phyloP scores from a whole-genome alignment of 2,113 vertebrate genomes.

The Entosphenus tridentatus region DNA sequence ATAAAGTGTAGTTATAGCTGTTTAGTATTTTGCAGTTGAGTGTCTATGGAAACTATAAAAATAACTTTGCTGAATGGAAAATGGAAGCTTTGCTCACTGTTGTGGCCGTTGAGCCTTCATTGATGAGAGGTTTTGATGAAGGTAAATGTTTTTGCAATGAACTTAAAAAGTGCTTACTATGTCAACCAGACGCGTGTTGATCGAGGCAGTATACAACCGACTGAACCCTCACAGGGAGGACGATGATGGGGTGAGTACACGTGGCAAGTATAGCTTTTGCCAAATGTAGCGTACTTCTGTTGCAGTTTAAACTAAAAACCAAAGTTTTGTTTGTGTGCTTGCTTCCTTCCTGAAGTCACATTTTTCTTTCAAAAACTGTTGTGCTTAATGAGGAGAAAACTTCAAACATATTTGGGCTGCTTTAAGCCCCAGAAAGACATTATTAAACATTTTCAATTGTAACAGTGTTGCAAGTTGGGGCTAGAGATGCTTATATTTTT shows the following conservation, averaged over 20 bases:
- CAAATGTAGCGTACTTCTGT: conserved; percentile 10
- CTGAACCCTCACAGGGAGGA: conserved; percentile 90
- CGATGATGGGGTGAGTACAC: conserved; percentile 63
- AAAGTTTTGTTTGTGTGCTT: conserved; percentile 12
- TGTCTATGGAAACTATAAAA: too few species aligned
- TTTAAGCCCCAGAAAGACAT: too few species aligned
- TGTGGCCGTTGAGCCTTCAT: not conserved
- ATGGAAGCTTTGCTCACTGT: not conserved
- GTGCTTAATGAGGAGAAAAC: too few species aligned
- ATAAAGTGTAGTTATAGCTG: too few species aligned
- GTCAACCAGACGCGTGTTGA: conserved; percentile 58
- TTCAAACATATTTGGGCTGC: too few species aligned
- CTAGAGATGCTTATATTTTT: too few species aligned
- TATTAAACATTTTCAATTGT: too few species aligned
- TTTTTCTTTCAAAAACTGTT: conserved; percentile 8
- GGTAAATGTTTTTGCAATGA: conserved; percentile 10
- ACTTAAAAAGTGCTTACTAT: conserved; percentile 9
- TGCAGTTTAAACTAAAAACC: not conserved
- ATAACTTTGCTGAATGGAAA: not conserved
- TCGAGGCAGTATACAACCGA: conserved; percentile 88
- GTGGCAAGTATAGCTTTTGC: conserved; percentile 9
- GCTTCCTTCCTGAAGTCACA: conserved; percentile 15
- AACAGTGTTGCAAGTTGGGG: too few species aligned
- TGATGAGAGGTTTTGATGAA: not conserved
- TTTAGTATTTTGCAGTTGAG: too few species aligned